These are phyloP conservation scores for Aphelinus certus DNA, from an alignment of 1,140 invertebrate genomes.

Conservation along the genomic window DNA sequence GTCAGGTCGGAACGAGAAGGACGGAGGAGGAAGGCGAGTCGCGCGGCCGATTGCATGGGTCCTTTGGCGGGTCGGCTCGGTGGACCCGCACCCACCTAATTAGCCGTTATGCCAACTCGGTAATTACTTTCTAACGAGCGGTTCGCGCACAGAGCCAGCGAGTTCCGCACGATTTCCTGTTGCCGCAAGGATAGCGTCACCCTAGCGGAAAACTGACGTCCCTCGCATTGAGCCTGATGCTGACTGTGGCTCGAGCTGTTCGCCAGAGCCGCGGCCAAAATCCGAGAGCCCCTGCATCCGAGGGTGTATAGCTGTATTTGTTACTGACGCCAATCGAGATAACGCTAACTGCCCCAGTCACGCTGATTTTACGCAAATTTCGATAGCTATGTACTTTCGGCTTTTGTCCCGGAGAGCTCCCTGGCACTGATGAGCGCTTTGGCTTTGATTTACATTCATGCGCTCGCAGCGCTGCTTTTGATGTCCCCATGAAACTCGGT, in stretches of 20 bases:
- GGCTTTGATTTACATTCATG: too few species aligned
- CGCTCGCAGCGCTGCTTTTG: too few species aligned
- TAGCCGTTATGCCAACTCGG: slow-evolving; percentile 42
- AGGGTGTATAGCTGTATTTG: too few species aligned
- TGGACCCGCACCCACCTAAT: slow-evolving; percentile 39
- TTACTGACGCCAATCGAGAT: too few species aligned
- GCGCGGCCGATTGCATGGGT: slow-evolving; percentile 44
- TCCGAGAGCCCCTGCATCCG: too few species aligned
- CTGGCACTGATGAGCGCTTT: too few species aligned
- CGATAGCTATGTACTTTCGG: too few species aligned
- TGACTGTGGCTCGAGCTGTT: not conserved
- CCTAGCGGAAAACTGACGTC: slow-evolving; percentile 25
- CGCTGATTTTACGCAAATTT: too few species aligned
- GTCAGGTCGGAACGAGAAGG: slow-evolving; percentile 3
- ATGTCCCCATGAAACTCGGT: too few species aligned
- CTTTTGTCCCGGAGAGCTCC: too few species aligned
- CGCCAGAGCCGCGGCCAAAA: too few species aligned
- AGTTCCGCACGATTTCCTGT: slow-evolving; percentile 30
- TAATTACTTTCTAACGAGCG: slow-evolving; percentile 46
- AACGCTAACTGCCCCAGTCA: too few species aligned
- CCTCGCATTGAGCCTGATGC: slow-evolving; percentile 10
- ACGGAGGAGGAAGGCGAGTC: slow-evolving; percentile 6
- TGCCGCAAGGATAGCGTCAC: slow-evolving; percentile 22
- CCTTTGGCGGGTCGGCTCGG: not conserved
- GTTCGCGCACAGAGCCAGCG: not conserved